These are phyloP conservation scores for Gymnarchus niloticus DNA, from an alignment of 2,113 vertebrate species.

Conservation along the genomic window DNA sequence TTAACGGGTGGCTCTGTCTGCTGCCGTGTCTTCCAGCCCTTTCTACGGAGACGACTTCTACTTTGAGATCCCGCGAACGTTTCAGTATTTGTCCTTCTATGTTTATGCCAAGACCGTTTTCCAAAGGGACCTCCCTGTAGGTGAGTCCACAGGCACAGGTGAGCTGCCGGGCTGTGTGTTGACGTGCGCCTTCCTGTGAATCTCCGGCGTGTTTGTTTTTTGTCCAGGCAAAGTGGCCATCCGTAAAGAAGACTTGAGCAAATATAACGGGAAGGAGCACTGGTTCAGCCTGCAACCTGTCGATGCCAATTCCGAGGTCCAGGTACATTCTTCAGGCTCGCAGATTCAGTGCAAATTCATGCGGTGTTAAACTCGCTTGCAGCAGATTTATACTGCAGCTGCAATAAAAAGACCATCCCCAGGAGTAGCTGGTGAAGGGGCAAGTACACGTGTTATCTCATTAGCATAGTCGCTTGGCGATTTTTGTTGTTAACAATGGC, in stretches of 20 bases:
- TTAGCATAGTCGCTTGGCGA: neutral
- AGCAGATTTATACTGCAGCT: neutral
- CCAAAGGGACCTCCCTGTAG: conserved; percentile 86
- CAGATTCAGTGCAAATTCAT: neutral
- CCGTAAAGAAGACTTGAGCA: conserved; percentile 88
- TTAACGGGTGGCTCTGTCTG: neutral
- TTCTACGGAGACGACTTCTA: conserved; percentile 98
- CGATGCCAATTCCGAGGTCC: conserved; percentile 93
- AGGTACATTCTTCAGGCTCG: conserved; percentile 65
- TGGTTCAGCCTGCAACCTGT: conserved; percentile 91
- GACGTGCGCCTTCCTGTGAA: conserved; percentile 56
- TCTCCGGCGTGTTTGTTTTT: conserved; percentile 24
- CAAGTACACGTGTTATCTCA: neutral
- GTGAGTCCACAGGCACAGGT: conserved; percentile 57
- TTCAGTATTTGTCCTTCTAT: conserved; percentile 97
- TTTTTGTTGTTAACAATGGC: neutral
- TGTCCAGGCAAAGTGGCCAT: conserved; percentile 88
- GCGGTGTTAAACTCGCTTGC: neutral
- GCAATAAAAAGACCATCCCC: neutral
- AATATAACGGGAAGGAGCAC: conserved; percentile 83
- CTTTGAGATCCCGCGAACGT: conserved; percentile 93
- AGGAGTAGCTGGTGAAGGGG: neutral
- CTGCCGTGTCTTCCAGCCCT: conserved; percentile 65
- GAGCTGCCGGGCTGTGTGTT: neutral
- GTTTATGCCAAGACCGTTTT: conserved; percentile 94